Percentiles rank a stretch among this genome's conserved stretches.
phyloP scores from a whole-genome alignment of 1,140 invertebrate genomes.

The Drosophila obscura region DNA sequence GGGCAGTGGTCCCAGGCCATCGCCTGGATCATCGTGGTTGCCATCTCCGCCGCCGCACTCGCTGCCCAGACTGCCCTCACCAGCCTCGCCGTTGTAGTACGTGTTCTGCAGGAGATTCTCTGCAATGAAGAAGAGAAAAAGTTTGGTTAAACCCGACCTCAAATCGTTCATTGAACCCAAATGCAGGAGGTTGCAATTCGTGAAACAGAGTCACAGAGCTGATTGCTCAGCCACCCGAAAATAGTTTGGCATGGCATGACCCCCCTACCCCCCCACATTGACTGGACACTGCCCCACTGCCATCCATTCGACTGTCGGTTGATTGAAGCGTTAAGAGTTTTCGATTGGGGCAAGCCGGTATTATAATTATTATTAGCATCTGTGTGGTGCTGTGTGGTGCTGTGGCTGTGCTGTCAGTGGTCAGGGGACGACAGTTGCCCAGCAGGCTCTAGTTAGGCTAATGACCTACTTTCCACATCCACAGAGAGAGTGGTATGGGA shows the following conservation, averaged over 20 bases:
- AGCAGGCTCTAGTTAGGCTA: slow-evolving; percentile 44
- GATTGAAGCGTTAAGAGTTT: slow-evolving; percentile 71
- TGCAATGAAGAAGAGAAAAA: slow-evolving; percentile 14
- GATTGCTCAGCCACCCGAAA: slow-evolving; percentile 66
- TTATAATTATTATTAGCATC: slow-evolving; percentile 55
- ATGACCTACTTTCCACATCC: slow-evolving; percentile 62
- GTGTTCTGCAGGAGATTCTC: slow-evolving; percentile 70
- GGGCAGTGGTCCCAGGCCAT: slow-evolving; percentile 94
- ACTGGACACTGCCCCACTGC: slow-evolving; percentile 10
- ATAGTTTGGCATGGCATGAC: slow-evolving; percentile 47
- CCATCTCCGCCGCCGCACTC: slow-evolving; percentile 48
- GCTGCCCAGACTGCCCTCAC: slow-evolving; percentile 70
- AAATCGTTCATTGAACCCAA: slow-evolving; percentile 50
- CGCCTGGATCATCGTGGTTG: slow-evolving; percentile 70
- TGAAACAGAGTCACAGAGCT: slow-evolving; percentile 7
- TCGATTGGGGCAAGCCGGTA: slow-evolving; percentile 41
- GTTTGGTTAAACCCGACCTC: neutral
- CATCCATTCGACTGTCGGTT: slow-evolving; percentile 17
- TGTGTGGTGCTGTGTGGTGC: neutral
- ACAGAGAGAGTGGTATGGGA: slow-evolving; percentile 23
- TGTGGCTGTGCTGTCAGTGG: no score
- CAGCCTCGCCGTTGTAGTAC: slow-evolving; percentile 67
- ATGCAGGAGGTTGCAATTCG: slow-evolving; percentile 9
- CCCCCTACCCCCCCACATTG: slow-evolving; percentile 11
- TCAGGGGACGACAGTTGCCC: slow-evolving; percentile 4